Conservation (phyloP, 2,797 vertebrate species). For the Tachyglossus aculeatus region DNA sequence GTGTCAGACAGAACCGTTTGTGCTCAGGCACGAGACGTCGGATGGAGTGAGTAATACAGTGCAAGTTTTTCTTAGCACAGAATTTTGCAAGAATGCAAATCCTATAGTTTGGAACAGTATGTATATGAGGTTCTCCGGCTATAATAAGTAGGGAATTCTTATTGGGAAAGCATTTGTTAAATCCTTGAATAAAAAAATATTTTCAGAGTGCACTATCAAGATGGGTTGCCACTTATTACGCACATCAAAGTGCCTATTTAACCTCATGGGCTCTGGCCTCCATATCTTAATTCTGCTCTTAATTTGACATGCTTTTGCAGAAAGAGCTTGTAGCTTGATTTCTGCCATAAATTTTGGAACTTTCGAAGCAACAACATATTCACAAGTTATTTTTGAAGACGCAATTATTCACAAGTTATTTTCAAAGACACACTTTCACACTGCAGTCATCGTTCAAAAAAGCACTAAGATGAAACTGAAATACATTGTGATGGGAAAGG, state of each 20-base stretch:
- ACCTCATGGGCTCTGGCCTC: not conserved
- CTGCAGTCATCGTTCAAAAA: not conserved
- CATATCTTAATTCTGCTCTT: not conserved
- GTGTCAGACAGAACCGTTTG: too few species aligned
- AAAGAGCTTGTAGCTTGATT: not conserved
- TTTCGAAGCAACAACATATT: not conserved
- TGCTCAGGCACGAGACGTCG: too few species aligned
- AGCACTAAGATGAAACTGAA: rapidly evolving
- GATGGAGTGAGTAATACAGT: too few species aligned
- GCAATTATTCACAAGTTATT: not conserved
- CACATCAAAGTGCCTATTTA: not conserved
- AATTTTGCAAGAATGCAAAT: too few species aligned
- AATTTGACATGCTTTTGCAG: not conserved
- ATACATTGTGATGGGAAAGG: too few species aligned
- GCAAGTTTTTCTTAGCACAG: too few species aligned
- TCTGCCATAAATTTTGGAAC: not conserved
- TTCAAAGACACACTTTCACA: not conserved
- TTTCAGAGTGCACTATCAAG: not conserved
- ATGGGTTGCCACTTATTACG: not conserved
- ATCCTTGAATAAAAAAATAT: not conserved
- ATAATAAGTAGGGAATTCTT: not conserved
- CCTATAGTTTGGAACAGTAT: too few species aligned
- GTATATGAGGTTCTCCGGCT: too few species aligned
- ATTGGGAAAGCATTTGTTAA: not conserved
- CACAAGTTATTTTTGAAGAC: not conserved